These are phyloP conservation scores for Myotis brandtii DNA, from an alignment of 2,113 vertebrate species.

Conservation along the genomic window DNA sequence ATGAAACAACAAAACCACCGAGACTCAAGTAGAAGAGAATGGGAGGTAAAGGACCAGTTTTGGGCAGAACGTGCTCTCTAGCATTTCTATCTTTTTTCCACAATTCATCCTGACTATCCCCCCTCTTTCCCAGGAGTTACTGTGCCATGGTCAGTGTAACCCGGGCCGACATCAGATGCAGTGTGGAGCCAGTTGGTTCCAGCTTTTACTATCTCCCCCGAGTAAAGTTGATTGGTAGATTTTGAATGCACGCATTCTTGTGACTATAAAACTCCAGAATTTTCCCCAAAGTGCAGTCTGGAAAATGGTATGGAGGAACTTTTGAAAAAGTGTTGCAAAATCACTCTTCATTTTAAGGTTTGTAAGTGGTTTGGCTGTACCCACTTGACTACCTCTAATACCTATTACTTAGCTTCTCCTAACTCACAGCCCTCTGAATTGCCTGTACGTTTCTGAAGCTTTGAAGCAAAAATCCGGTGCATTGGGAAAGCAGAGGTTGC, in stretches of 20 bases:
- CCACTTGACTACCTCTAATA: neutral
- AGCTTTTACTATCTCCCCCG: neutral
- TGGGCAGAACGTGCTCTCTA: neutral
- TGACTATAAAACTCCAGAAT: neutral
- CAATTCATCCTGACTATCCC: neutral
- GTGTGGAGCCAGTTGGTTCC: neutral
- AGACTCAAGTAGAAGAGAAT: neutral
- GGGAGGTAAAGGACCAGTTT: neutral
- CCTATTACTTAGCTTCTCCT: neutral
- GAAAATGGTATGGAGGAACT: neutral
- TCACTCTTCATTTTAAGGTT: neutral
- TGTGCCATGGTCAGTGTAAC: too few relatives aligned
- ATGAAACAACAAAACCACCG: neutral
- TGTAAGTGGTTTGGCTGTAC: neutral
- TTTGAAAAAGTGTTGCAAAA: neutral
- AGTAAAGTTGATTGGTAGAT: neutral
- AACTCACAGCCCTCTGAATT: neutral
- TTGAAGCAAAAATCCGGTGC: neutral
- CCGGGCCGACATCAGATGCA: neutral
- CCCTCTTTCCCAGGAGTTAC: fast-evolving
- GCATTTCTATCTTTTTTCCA: neutral
- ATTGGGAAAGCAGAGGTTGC: neutral
- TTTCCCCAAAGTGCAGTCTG: neutral
- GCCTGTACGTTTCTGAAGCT: neutral
- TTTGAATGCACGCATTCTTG: neutral